phyloP scores from a whole-genome alignment of 2,113 vertebrate species.

The Bufo gargarizans region DNA sequence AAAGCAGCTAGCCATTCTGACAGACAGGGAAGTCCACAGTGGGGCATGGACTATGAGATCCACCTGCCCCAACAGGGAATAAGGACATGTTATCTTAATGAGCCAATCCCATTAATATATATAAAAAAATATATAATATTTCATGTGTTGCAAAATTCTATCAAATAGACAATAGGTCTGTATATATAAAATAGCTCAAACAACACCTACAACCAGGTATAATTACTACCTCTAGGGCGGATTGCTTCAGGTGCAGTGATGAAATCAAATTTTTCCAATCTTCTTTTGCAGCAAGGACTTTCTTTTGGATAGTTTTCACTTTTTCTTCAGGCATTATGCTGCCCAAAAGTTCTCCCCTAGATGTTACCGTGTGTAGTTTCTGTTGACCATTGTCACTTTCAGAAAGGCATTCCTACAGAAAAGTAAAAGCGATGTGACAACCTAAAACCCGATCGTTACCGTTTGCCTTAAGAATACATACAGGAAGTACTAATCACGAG shows the following conservation, averaged over 20 bases:
- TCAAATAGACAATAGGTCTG: too few relatives aligned
- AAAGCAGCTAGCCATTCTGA: too few relatives aligned
- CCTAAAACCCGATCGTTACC: not conserved
- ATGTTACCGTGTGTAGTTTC: constrained; percentile 82
- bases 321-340: constrained; percentile 84
- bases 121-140: too few relatives aligned
- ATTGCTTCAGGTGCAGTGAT: constrained; percentile 86
- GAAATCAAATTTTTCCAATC: constrained; percentile 92
- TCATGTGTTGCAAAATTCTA: too few relatives aligned
- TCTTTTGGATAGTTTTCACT: constrained; percentile 79
- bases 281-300: constrained; percentile 80
- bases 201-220: too few relatives aligned
- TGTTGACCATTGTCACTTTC: constrained; percentile 92
- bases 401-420: constrained; percentile 84
- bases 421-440: not conserved
- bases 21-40: too few relatives aligned
- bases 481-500: not conserved
- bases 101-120: too few relatives aligned
- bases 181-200: too few relatives aligned
- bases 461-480: not conserved
- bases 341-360: constrained; percentile 87
- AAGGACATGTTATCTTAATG: too few relatives aligned
- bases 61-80: too few relatives aligned
- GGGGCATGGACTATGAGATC: too few relatives aligned
- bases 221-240: constrained; percentile 82